These are phyloP conservation scores for Myotis brandtii DNA, from an alignment of 2,113 vertebrate species.

Conservation along the genomic window DNA sequence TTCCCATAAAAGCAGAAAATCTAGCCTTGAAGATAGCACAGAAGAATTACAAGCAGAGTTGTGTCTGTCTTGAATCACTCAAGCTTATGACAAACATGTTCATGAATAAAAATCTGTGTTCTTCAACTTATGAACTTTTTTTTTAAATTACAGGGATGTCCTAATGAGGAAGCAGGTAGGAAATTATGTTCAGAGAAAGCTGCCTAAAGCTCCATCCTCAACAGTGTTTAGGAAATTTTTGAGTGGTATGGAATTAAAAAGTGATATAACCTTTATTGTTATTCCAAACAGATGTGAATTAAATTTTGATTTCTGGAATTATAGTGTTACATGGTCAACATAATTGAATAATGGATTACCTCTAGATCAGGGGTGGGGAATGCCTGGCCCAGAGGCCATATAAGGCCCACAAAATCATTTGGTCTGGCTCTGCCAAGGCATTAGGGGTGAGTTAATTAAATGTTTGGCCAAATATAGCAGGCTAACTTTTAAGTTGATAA, in stretches of 20 bases:
- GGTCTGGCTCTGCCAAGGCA: too few species aligned
- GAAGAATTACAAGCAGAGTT: neutral
- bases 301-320: slow-evolving; percentile 15
- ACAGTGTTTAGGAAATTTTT: neutral
- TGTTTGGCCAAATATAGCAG: too few species aligned
- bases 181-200: neutral
- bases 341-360: neutral
- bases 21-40: neutral
- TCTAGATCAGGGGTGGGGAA: neutral
- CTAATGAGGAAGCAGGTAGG: neutral
- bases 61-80: neutral
- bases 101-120: neutral
- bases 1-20: neutral
- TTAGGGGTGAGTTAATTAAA: too few species aligned
- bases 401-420: too few species aligned
- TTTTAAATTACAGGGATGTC: neutral
- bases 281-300: neutral
- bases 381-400: too few species aligned
- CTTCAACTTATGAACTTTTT: neutral
- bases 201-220: neutral
- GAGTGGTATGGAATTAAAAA: neutral
- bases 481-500: too few species aligned
- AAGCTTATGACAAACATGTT: neutral
- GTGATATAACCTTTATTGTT: neutral
- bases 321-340: neutral